These are phyloP conservation scores for Ormyrus labotus DNA, from an alignment of 2,888 invertebrate genomes.

Conservation along the genomic window DNA sequence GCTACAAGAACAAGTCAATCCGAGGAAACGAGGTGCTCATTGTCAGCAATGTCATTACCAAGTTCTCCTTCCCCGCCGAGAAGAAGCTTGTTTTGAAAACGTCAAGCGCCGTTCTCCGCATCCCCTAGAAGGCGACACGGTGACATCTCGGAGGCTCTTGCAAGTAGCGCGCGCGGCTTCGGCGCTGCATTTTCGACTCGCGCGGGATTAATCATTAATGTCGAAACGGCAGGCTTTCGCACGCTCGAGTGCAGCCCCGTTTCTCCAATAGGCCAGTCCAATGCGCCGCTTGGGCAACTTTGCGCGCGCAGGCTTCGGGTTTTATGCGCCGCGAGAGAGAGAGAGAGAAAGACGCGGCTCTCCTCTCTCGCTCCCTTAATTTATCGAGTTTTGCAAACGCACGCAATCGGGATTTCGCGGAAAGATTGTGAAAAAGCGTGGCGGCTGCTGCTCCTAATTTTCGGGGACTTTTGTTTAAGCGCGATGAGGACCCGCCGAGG, in stretches of 20 bases:
- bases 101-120: too few species aligned
- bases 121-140: slow-evolving; percentile 18
- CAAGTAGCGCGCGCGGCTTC: not conserved
- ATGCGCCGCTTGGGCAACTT: slow-evolving; percentile 32
- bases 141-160: slow-evolving; percentile 19
- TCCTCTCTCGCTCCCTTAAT: slow-evolving; percentile 58
- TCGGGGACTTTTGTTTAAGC: not conserved
- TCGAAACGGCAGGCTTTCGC: slow-evolving; percentile 49
- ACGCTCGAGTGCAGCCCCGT: slow-evolving; percentile 47
- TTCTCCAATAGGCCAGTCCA: slow-evolving; percentile 31
- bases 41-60: too few species aligned
- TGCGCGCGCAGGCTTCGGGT: too few species aligned
- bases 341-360: slow-evolving; percentile 7
- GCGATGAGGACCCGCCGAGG: not conserved
- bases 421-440: too few species aligned
- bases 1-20: too few species aligned
- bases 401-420: slow-evolving; percentile 12
- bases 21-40: too few species aligned
- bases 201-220: slow-evolving; percentile 57
- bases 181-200: slow-evolving; percentile 18
- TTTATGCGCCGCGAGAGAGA: not conserved
- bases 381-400: slow-evolving; percentile 61
- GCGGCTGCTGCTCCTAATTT: too few species aligned
- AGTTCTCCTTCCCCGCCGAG: too few species aligned
- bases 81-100: too few species aligned